A percentile compares a stretch with the other conserved stretches of the same genome.
These are phyloP conservation scores for Apodemia hepburni DNA, from an alignment of 2,888 invertebrate genomes.

Conservation along the genomic window DNA sequence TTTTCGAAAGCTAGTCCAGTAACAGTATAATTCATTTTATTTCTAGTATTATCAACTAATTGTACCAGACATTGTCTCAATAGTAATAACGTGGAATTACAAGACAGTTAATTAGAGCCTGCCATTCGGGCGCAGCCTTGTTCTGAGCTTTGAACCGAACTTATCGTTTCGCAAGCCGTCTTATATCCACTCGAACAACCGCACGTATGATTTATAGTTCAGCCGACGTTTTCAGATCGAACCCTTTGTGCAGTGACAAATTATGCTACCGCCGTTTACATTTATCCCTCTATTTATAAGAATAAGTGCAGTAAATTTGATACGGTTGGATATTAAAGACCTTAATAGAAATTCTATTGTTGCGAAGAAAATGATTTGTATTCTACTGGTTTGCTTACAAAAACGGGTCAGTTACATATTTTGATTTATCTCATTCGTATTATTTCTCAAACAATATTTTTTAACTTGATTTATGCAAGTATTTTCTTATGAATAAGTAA, in stretches of 20 bases:
- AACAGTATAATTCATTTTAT: not conserved
- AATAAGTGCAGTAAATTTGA: constrained; percentile 28
- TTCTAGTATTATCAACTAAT: constrained; percentile 1
- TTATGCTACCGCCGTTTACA: constrained; percentile 61
- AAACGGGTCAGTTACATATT: constrained; percentile 19
- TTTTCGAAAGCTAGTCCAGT: not conserved
- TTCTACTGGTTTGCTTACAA: constrained; percentile 22
- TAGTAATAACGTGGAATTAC: constrained; percentile 63
- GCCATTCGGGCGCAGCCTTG: constrained; percentile 55
- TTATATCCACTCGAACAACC: constrained; percentile 54
- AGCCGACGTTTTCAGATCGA: constrained; percentile 49
- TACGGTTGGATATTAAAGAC: constrained; percentile 26
- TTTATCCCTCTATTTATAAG: constrained; percentile 40
- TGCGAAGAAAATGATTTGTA: constrained; percentile 29
- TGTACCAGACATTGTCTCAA: constrained; percentile 33
- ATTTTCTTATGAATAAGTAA: too few species aligned
- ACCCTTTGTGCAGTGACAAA: constrained; percentile 72
- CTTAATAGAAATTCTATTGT: constrained; percentile 31
- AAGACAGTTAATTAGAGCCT: constrained; percentile 75
- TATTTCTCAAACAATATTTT: not conserved
- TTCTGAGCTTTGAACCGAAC: constrained; percentile 46
- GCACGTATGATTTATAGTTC: constrained; percentile 61
- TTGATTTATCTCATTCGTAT: constrained; percentile 18
- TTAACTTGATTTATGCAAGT: too few species aligned
- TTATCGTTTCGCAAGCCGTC: constrained; percentile 64